These are phyloP conservation scores for Ganaspis brasiliensis DNA, from an alignment of 2,888 invertebrate genomes.

Conservation along the genomic window DNA sequence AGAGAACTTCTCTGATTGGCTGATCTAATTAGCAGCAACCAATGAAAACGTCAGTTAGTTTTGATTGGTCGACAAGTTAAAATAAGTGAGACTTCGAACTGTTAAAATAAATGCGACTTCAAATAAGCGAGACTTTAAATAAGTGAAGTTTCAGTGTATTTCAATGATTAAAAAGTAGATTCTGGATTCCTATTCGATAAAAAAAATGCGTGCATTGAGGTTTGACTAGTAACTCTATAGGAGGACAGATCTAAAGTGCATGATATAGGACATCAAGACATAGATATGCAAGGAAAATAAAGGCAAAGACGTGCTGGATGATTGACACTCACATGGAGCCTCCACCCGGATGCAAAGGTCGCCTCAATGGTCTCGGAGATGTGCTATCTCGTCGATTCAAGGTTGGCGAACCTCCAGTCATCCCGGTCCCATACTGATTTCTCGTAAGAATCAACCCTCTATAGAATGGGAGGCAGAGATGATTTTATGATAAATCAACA, in stretches of 20 bases:
- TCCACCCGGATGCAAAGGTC: slow-evolving; percentile 77
- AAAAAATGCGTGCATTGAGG: slow-evolving; percentile 39
- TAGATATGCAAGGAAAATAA: slow-evolving; percentile 73
- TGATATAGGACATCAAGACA: slow-evolving; percentile 72
- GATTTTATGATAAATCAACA: neutral
- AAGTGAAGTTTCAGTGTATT: too few species aligned
- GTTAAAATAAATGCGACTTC: too few species aligned
- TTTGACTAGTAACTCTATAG: slow-evolving; percentile 40
- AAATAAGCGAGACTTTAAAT: too few species aligned
- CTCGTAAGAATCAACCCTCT: slow-evolving; percentile 78
- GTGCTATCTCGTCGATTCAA: slow-evolving; percentile 77
- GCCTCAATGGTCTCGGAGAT: slow-evolving; percentile 77
- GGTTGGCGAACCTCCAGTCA: slow-evolving; percentile 76
- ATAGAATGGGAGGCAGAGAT: slow-evolving; percentile 21
- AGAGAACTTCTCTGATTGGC: too few species aligned
- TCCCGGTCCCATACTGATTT: slow-evolving; percentile 72
- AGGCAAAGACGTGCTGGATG: slow-evolving; percentile 74
- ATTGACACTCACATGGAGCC: slow-evolving; percentile 80
- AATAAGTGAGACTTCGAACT: too few species aligned
- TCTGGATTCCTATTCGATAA: slow-evolving; percentile 13
- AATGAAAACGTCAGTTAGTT: too few species aligned
- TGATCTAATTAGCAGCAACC: too few species aligned
- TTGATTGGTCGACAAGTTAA: too few species aligned
- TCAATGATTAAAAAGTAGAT: neutral
- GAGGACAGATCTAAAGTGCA: slow-evolving; percentile 66